phyloP scores from a whole-genome alignment of 2,888 invertebrate species.

The Sialis fuliginosa region DNA sequence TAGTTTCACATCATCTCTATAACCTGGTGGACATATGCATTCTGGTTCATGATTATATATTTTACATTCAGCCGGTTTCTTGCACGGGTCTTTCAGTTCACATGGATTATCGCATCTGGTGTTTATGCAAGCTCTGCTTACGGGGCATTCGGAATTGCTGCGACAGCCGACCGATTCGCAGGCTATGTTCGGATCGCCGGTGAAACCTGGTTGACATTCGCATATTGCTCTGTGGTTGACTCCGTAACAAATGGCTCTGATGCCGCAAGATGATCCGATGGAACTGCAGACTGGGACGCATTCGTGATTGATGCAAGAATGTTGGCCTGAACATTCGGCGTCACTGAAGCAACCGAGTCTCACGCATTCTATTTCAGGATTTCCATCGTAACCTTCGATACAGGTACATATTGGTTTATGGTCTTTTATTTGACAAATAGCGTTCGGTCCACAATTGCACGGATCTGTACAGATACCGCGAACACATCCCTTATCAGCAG shows the following conservation, averaged over 20 bases:
- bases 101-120: constrained; percentile 65
- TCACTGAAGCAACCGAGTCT: constrained; percentile 56
- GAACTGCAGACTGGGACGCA: constrained; percentile 66
- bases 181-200: constrained; percentile 61
- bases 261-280: constrained; percentile 54
- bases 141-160: constrained; percentile 62
- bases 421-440: constrained; percentile 66
- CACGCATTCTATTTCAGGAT: constrained; percentile 65
- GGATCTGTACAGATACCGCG: constrained; percentile 67
- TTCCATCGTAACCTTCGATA: constrained; percentile 65
- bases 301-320: constrained; percentile 65
- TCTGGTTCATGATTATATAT: constrained; percentile 59
- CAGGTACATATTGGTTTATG: constrained; percentile 83
- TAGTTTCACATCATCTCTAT: constrained; percentile 38
- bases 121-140: constrained; percentile 65
- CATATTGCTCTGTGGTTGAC: constrained; percentile 67
- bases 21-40: constrained; percentile 68
- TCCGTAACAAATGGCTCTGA: constrained; percentile 62
- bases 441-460: constrained; percentile 70
- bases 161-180: constrained; percentile 72
- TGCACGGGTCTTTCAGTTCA: constrained; percentile 44
- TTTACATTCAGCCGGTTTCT: constrained; percentile 54
- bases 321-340: constrained; percentile 63
- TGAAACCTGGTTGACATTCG: constrained; percentile 63
- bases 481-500: constrained; percentile 59